Evolutionary conservation across 2,113 vertebrate species (phyloP).

Genomic region (Perccottus glenii): DNA sequence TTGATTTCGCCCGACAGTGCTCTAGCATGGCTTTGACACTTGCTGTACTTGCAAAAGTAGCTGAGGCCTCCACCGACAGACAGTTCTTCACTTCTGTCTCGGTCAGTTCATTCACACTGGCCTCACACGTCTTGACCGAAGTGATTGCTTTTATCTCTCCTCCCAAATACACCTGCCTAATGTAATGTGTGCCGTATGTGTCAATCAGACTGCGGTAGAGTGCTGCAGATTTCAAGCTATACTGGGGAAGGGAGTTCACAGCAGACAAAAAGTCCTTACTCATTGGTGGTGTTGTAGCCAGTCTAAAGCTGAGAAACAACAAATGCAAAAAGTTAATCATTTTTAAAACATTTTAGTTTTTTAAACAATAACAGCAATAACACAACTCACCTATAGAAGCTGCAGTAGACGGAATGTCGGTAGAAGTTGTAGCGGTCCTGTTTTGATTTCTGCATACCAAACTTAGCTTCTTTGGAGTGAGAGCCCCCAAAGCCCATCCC

Average conservation of each 20-base stretch:
- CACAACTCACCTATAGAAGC: slow-evolving; percentile 63
- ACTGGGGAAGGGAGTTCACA: slow-evolving; percentile 37
- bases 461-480: slow-evolving; percentile 43
- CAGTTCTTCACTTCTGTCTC: slow-evolving; percentile 59
- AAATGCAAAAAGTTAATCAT: neutral
- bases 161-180: slow-evolving; percentile 51
- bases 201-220: slow-evolving; percentile 44
- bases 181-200: slow-evolving; percentile 70
- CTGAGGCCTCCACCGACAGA: slow-evolving; percentile 61
- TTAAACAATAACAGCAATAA: no score
- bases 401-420: slow-evolving; percentile 55
- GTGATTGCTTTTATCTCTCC: slow-evolving; percentile 56
- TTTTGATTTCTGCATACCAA: slow-evolving; percentile 56
- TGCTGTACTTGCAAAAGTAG: neutral
- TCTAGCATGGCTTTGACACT: neutral
- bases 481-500: slow-evolving; percentile 43
- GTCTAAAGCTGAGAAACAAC: slow-evolving; percentile 50
- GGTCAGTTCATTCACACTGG: slow-evolving; percentile 42
- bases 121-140: slow-evolving; percentile 55
- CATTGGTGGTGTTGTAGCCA: slow-evolving; percentile 38
- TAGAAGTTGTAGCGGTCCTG: slow-evolving; percentile 64
- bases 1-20: slow-evolving; percentile 20
- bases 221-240: fast-evolving
- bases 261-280: slow-evolving; percentile 40
- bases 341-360: neutral